Percentiles rank a stretch among this genome's conserved stretches.
These are phyloP conservation scores for Mayetiola destructor DNA, from an alignment of 2,888 invertebrate genomes.

Conservation along the genomic window DNA sequence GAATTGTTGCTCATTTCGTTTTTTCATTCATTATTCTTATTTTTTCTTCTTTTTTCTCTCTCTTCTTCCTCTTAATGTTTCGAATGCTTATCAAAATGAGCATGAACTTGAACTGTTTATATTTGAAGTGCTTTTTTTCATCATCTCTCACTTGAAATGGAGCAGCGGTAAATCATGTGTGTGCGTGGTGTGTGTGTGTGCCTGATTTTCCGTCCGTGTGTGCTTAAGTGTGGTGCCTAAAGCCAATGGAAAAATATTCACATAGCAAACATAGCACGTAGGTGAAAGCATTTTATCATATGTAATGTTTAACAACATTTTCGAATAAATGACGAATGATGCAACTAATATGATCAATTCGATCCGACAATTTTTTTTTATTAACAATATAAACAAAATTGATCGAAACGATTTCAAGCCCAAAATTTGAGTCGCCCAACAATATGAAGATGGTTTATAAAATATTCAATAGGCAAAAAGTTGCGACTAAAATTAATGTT, in stretches of 20 bases:
- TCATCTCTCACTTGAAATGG: not conserved
- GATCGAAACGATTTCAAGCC: too few relatives aligned
- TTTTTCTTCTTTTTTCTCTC: too few relatives aligned
- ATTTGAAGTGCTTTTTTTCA: not conserved
- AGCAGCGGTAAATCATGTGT: not conserved
- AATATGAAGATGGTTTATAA: not conserved
- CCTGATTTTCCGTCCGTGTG: too few relatives aligned
- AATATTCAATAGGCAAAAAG: not conserved
- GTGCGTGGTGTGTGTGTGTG: too few relatives aligned
- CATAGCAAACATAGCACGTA: not conserved
- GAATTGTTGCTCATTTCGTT: too few relatives aligned
- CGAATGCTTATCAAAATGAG: not conserved
- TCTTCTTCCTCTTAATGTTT: not conserved
- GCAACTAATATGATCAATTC: too few relatives aligned
- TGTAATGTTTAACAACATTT: constrained; percentile 1
- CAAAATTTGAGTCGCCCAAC: not conserved
- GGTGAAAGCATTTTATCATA: not conserved
- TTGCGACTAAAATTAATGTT: not conserved
- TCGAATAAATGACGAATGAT: not conserved
- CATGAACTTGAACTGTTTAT: not conserved
- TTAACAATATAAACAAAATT: not conserved
- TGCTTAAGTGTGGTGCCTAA: not conserved
- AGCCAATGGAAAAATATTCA: not conserved
- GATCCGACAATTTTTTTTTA: not conserved
- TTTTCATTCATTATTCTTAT: too few relatives aligned